Percentiles rank a stretch among this genome's conserved stretches.
phyloP scores from a whole-genome alignment of 2,888 invertebrate genomes.

The Lottia gigantea region DNA sequence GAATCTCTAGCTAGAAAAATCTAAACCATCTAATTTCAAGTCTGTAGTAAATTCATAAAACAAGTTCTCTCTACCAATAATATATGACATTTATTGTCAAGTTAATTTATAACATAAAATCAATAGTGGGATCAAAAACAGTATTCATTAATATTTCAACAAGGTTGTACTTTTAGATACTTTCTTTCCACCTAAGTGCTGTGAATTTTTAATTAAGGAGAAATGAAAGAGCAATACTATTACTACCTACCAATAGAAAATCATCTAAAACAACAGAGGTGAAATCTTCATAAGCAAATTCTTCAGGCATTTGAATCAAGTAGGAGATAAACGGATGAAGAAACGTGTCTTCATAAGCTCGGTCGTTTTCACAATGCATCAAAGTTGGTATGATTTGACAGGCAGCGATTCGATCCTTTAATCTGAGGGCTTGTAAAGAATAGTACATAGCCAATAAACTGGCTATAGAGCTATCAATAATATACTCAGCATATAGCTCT shows the following conservation, averaged over 20 bases:
- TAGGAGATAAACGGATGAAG: constrained; percentile 88
- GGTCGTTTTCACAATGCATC: constrained; percentile 86
- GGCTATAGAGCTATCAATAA: constrained; percentile 90
- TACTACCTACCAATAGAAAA: constrained; percentile 80
- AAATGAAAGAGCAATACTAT: too few species aligned
- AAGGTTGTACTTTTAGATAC: too few species aligned
- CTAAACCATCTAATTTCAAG: too few species aligned
- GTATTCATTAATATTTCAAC: too few species aligned
- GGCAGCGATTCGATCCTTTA: constrained; percentile 82
- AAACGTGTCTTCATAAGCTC: constrained; percentile 95
- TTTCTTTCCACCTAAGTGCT: too few species aligned
- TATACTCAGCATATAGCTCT: constrained; percentile 87
- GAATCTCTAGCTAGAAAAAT: too few species aligned
- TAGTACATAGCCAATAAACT: constrained; percentile 95
- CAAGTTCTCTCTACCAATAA: too few species aligned
- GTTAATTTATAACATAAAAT: too few species aligned
- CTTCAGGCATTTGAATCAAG: constrained; percentile 88
- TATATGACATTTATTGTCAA: too few species aligned
- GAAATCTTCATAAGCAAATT: constrained; percentile 92
- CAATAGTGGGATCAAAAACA: too few species aligned
- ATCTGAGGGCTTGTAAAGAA: constrained; percentile 82
- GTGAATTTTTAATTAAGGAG: too few species aligned
- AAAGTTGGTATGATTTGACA: constrained; percentile 88
- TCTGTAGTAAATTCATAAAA: too few species aligned
- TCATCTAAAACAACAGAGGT: constrained; percentile 95